Evolutionary conservation across 2,113 vertebrate genomes (phyloP).

Genomic region (Cromileptes altivelis): DNA sequence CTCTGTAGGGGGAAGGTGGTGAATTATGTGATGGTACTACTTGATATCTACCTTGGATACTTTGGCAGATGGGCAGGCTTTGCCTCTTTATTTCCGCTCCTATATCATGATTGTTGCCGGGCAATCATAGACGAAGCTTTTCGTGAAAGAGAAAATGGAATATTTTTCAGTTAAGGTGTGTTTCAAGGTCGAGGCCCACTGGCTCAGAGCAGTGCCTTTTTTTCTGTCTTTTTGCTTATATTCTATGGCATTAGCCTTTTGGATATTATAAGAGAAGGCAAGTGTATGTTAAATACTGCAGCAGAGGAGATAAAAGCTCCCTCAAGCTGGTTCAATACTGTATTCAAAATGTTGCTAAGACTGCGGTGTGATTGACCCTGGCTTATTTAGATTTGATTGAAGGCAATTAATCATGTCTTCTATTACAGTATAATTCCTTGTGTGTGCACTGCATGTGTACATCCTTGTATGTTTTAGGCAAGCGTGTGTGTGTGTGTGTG

Average conservation of each 20-base stretch:
- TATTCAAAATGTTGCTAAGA: conserved; percentile 47
- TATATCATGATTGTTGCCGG: not conserved
- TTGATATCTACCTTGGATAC: not conserved
- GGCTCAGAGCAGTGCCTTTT: conserved; percentile 6
- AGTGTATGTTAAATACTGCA: conserved; percentile 62
- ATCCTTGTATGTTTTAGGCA: conserved; percentile 1
- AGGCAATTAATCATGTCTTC: conserved; percentile 52
- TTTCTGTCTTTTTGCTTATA: not conserved
- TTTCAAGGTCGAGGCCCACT: conserved; percentile 53
- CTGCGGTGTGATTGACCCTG: conserved; percentile 32
- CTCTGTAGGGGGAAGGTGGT: conserved; percentile 8
- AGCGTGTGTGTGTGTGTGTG: not conserved
- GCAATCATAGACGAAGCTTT: not conserved
- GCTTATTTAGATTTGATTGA: conserved; percentile 60
- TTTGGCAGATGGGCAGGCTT: not conserved
- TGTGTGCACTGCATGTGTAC: conserved; percentile 7
- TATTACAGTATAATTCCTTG: not conserved
- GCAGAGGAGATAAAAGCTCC: conserved; percentile 33
- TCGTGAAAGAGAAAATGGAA: conserved; percentile 27
- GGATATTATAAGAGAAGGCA: conserved; percentile 47
- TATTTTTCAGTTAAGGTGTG: conserved; percentile 33
- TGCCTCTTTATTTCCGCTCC: not conserved
- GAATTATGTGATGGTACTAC: conserved; percentile 25
- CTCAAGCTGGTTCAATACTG: conserved; percentile 20
- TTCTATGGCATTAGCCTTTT: conserved; percentile 56